These are phyloP conservation scores for Sphenopsis melanotis DNA, from an alignment of 2,797 vertebrate species.

Conservation along the genomic window DNA sequence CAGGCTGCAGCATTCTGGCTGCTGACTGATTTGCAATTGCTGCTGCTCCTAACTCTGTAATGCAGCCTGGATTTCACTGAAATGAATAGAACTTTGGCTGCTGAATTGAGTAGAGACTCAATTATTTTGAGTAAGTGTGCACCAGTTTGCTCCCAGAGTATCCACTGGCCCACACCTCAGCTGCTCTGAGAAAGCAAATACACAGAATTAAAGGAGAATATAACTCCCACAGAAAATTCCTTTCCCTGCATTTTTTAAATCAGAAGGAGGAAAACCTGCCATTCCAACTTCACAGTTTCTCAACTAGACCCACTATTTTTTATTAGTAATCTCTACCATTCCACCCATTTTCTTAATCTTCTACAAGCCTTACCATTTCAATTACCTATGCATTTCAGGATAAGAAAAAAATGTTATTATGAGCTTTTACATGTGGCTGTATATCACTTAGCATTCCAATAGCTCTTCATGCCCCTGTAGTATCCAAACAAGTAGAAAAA, in stretches of 20 bases:
- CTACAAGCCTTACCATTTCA: not conserved
- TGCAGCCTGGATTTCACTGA: not conserved
- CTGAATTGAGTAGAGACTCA: not conserved
- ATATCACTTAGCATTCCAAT: not conserved
- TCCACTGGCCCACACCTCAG: not conserved
- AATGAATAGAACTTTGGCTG: not conserved
- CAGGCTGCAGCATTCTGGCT: not conserved
- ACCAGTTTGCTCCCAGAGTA: not conserved
- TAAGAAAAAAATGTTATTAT: not conserved
- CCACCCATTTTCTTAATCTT: not conserved
- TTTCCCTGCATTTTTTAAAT: not conserved
- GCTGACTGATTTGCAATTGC: not conserved
- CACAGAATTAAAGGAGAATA: not conserved
- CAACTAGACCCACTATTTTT: not conserved
- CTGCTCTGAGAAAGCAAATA: not conserved
- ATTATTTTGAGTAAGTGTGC: not conserved
- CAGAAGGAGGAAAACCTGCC: not conserved
- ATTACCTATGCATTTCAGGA: not conserved
- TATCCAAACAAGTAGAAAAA: constrained; percentile 23
- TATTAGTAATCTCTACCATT: not conserved
- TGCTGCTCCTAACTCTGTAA: not conserved
- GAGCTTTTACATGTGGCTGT: not conserved
- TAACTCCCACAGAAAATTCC: not conserved
- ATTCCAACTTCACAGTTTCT: not conserved
- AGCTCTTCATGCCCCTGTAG: not conserved